Conservation (phyloP, 2,797 vertebrate genomes). For the Coregonus suidteri region DNA sequence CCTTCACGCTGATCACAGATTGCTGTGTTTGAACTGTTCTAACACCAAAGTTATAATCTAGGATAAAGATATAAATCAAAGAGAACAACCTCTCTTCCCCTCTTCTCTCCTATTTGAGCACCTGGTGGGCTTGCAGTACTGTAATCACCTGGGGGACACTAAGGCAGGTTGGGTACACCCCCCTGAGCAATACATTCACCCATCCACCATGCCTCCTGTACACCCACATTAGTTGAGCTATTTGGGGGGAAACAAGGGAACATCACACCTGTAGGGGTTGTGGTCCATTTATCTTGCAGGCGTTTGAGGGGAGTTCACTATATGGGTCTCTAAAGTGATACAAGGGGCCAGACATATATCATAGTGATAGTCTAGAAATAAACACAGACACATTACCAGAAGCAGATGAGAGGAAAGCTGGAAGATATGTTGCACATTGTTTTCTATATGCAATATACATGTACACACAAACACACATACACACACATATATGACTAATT, state of each 20-base stretch:
- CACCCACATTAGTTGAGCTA: slow-evolving; percentile 16
- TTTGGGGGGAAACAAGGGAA: slow-evolving; percentile 25
- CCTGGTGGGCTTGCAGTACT: slow-evolving; percentile 10
- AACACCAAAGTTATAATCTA: neutral
- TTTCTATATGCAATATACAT: neutral
- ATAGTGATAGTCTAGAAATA: neutral
- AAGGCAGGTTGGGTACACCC: neutral
- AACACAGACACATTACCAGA: neutral
- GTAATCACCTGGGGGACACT: slow-evolving; percentile 25
- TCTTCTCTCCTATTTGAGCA: neutral
- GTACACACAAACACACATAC: no score
- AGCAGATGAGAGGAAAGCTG: neutral
- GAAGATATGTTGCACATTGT: neutral
- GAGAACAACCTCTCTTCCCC: neutral
- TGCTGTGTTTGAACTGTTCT: neutral
- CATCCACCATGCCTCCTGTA: neutral
- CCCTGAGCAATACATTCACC: slow-evolving; percentile 23
- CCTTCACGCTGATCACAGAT: neutral
- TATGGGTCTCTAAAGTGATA: slow-evolving; percentile 18
- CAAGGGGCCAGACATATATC: slow-evolving; percentile 2
- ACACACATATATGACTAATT: no score
- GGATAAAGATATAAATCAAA: slow-evolving; percentile 6
- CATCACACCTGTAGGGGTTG: slow-evolving; percentile 24
- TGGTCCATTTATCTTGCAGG: slow-evolving; percentile 19
- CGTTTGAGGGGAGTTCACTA: slow-evolving; percentile 11